Base-by-base conservation (phyloP, 2,888 invertebrate genomes). In the Petrolisthes cinctipes region DNA sequence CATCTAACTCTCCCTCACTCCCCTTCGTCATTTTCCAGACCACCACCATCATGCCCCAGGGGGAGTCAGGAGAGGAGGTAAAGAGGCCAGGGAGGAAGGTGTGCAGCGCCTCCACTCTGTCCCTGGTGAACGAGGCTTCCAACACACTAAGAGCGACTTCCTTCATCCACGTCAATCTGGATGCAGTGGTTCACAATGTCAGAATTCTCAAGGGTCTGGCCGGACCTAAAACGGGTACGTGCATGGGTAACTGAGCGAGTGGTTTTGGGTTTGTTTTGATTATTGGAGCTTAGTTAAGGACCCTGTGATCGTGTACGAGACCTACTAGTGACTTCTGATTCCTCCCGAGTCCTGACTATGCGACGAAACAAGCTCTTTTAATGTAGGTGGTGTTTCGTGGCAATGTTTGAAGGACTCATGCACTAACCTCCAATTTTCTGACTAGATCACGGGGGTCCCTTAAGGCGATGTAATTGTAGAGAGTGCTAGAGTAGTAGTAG, bases 121-220 rank as follows among this genome's bases (percentile, higher is more conserved):
- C 75, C 1, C 20, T 82, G 61, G 76, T 80, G 54, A 66, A 82
- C 66, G 78, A 85, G 14, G 79, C 68, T 56, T 82, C 78, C 56
- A 57, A 66, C 9, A 37, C 56, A 54, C 56, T 86, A 7, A 37
- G 78, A 11, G 84, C 57, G 0, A 23, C 86, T 1, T 82, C 86
- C 82, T 85, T 81, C 76, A 89, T 89, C 85, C 84, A 78, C 82
- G 85, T 89, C n/a, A 89, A 86, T 71, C 82, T 89, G 53, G 89
- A 89, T 20, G 84, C 89, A 23, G 85, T 89, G 23, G 84, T 75
- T 11, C 81, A 86, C 73, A 89, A 89, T 37, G 71, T 89, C 11
- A 14, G 57, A 17, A 79, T 81, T 7, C 82, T 89, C 20, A 83
- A 66, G 71, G 53, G 80, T 0, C 82, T 89, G 6, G 68, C 85